These are phyloP conservation scores for Budorcas taxicolor DNA, from an alignment of 2,113 vertebrate genomes.

Conservation along the genomic window DNA sequence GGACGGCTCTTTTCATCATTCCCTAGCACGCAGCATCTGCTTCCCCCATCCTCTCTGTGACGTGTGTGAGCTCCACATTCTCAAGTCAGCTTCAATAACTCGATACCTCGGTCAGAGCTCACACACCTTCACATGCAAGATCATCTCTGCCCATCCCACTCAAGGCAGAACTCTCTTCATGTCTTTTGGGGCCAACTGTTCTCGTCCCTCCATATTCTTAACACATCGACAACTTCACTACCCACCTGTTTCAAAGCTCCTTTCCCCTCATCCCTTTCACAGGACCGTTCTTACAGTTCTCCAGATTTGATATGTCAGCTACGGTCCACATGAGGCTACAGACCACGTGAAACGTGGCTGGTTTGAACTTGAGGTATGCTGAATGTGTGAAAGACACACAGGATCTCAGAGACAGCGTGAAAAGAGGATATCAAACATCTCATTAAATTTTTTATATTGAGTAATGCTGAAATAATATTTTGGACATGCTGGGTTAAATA, in stretches of 20 bases:
- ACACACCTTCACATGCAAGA: neutral
- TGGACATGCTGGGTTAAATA: neutral
- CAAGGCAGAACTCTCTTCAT: neutral
- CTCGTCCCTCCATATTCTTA: neutral
- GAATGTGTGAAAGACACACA: neutral
- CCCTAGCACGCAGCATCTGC: neutral
- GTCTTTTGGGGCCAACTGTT: neutral
- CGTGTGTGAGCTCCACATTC: accelerated
- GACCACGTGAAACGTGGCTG: neutral
- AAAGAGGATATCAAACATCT: neutral
- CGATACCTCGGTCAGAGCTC: neutral
- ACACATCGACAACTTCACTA: accelerated
- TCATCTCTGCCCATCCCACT: neutral
- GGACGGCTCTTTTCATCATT: neutral
- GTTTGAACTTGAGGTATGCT: neutral
- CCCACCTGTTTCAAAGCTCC: neutral
- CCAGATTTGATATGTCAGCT: too few relatives aligned
- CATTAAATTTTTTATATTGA: neutral
- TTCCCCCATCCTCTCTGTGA: accelerated
- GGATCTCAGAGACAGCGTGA: neutral
- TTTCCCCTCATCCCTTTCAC: neutral
- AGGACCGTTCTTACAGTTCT: neutral
- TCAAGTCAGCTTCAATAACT: neutral
- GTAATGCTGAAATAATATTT: neutral
- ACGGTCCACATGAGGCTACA: neutral